phyloP scores from a whole-genome alignment of 2,888 invertebrate genomes.

The Carabus problematicus region DNA sequence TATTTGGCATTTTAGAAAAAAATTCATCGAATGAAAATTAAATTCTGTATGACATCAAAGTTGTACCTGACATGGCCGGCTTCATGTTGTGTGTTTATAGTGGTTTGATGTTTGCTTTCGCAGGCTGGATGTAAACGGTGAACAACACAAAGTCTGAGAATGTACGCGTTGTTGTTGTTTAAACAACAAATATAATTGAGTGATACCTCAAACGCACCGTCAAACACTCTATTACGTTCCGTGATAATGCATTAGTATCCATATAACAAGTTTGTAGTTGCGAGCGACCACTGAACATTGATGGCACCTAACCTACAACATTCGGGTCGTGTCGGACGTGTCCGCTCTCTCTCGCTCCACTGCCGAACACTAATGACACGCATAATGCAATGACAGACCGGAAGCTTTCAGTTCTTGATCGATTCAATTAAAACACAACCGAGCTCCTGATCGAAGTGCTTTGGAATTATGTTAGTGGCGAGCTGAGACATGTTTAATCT shows the following conservation, averaged over 20 bases:
- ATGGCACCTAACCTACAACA: too few relatives aligned
- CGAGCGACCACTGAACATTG: neutral
- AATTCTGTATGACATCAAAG: slow-evolving; percentile 12
- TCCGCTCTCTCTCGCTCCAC: neutral
- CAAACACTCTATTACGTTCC: too few relatives aligned
- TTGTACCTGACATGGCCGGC: neutral
- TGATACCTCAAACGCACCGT: neutral
- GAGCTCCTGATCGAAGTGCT: neutral
- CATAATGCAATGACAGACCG: slow-evolving; percentile 33
- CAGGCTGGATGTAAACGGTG: too few relatives aligned
- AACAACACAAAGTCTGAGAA: too few relatives aligned
- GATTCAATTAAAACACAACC: slow-evolving; percentile 33
- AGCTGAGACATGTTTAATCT: too few relatives aligned
- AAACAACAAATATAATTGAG: slow-evolving; percentile 16
- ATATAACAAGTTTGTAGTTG: neutral
- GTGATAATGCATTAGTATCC: slow-evolving; percentile 16
- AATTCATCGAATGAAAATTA: neutral
- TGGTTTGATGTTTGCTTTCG: neutral
- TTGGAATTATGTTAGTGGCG: neutral
- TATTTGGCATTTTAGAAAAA: too few relatives aligned
- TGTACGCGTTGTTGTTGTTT: neutral
- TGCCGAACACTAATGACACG: slow-evolving; percentile 32
- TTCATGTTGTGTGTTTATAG: neutral
- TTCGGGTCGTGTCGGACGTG: neutral
- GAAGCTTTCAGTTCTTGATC: slow-evolving; percentile 37